Base-by-base conservation (phyloP, 2,888 invertebrate species). In the Oxycera nigricornis region DNA sequence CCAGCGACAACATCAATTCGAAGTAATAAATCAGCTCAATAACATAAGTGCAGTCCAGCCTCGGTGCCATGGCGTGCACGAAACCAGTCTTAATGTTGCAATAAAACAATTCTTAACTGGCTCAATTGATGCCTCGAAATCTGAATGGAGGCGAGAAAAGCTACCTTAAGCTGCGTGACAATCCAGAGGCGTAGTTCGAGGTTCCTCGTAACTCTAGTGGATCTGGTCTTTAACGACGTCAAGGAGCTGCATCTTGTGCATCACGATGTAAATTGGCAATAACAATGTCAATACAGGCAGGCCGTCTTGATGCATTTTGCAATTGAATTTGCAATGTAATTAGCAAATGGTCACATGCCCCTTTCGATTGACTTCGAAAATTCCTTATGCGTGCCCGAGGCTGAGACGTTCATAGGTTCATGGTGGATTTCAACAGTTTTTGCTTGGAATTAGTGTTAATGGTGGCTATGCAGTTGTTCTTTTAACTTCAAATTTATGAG, bases 61-160 rank as follows among this genome's bases (percentile, higher is more conserved):
- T 65, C 35, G 14, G 35, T 70, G 22, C 52, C 26, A 55, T 50
- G 2, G 7, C 24, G 41, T 65, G 1, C 7, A 41, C 20, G 59
- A 6, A 14, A 14, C 30, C 26, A 26, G 28, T 1, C 59, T n/a
- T 28, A 46, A 46, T 46, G 17, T 46, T 46, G 20, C 26, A 68
- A 68, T 52, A 68, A 52, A 70, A 70, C 31, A 65, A 41, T 41
- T 70, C 70, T 70, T 70, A 70, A 70, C 70, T 46, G 70, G 70
- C 70, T 70, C 70, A 70, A 70, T 70, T 70, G 70, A 41, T 65
- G 39, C 6, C 9, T 70, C 30, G 30, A 70, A 31, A 70, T 30
- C 70, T 70, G 70, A 70, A 70, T 31, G 24, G 50, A 62, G 39
- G 62, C 62, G 62, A 62, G 62, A 31, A 39, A 39, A 6, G 11